phyloP scores from a whole-genome alignment of 2,113 vertebrate species.

The Zosterops lateralis region DNA sequence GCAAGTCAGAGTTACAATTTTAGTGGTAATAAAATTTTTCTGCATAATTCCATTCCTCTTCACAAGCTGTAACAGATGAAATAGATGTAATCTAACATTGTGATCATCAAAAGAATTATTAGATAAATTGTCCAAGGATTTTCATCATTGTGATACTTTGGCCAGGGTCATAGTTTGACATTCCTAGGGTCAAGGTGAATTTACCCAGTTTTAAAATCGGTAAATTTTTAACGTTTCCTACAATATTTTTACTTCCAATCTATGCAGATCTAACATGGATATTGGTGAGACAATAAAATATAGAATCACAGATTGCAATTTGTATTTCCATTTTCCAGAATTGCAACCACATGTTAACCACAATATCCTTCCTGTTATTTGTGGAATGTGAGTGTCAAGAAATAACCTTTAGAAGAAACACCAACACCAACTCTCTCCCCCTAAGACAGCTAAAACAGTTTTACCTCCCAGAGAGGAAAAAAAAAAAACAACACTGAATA shows the following conservation, averaged over 20 bases:
- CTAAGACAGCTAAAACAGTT: background rate
- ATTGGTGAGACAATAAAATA: background rate
- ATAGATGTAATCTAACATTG: background rate
- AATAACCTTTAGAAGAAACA: background rate
- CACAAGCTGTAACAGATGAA: background rate
- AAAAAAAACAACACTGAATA: background rate
- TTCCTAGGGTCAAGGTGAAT: background rate
- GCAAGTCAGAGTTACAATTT: background rate
- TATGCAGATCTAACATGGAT: background rate
- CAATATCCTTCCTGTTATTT: conserved; percentile 33
- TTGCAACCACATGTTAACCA: conserved; percentile 9
- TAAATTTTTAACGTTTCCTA: background rate
- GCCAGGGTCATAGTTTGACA: background rate
- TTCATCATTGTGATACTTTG: background rate
- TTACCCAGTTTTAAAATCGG: background rate
- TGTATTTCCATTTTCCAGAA: conserved; percentile 2
- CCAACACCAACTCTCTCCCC: background rate
- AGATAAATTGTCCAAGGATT: background rate
- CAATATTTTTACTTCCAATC: background rate
- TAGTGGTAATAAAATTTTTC: background rate
- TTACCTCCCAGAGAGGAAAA: background rate
- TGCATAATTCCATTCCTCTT: background rate
- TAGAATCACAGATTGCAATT: background rate
- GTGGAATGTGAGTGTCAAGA: conserved; percentile 15
- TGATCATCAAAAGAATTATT: background rate